Evolutionary conservation across 2,113 vertebrate species (phyloP).

Genomic region (Gobius niger): DNA sequence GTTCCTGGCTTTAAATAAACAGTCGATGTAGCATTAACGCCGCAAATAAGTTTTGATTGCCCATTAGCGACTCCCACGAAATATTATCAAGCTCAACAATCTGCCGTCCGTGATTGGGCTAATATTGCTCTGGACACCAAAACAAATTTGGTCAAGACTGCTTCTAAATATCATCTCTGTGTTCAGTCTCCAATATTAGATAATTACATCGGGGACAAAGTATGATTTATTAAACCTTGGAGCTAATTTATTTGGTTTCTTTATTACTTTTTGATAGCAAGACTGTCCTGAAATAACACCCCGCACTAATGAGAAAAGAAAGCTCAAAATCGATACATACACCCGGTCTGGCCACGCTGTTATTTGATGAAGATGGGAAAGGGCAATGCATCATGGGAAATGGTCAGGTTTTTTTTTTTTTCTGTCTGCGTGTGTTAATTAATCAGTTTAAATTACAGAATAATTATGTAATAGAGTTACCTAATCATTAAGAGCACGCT

Average conservation of each 20-base stretch:
- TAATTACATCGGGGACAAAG: conserved; percentile 41
- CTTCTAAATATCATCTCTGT: conserved; percentile 7
- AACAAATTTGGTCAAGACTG: background rate
- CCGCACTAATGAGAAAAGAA: conserved; percentile 43
- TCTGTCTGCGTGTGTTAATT: conserved; percentile 28
- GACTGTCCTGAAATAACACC: conserved; percentile 33
- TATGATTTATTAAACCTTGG: conserved; percentile 29
- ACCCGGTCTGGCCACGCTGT: conserved; percentile 23
- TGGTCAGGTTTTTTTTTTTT: background rate
- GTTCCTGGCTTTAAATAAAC: no score
- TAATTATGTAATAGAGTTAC: conserved; percentile 1
- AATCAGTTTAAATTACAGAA: conserved; percentile 2
- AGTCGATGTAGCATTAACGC: no score
- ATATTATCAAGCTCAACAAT: background rate
- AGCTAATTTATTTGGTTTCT: conserved; percentile 27
- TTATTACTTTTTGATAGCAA: conserved; percentile 46
- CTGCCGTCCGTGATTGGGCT: background rate
- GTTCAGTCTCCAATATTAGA: background rate
- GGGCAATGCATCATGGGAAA: conserved; percentile 12
- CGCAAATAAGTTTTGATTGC: background rate
- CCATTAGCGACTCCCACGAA: background rate
- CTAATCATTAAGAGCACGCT: background rate
- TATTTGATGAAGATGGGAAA: conserved; percentile 45
- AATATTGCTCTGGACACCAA: background rate
- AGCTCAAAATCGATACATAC: conserved; percentile 51